These are phyloP conservation scores for Neocrepidodera transversa DNA, from an alignment of 2,888 invertebrate species.

Conservation along the genomic window DNA sequence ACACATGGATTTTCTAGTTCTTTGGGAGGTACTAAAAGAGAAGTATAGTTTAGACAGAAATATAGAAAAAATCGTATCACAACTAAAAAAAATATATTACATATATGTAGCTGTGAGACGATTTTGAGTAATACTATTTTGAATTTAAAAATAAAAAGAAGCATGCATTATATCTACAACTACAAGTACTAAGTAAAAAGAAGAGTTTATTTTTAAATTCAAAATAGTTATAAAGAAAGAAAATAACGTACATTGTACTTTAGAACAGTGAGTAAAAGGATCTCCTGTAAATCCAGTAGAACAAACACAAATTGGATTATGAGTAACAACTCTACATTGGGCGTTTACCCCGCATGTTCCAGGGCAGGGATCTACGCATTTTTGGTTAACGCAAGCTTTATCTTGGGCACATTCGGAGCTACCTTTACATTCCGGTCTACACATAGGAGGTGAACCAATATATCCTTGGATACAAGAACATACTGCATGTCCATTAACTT, in stretches of 20 bases:
- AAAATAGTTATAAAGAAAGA: constrained; percentile 21
- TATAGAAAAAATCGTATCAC: too few species aligned
- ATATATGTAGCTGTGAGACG: constrained; percentile 19
- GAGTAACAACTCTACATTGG: constrained; percentile 71
- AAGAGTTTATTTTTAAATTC: background rate
- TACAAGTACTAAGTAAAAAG: background rate
- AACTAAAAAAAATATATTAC: too few species aligned
- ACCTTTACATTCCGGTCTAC: constrained; percentile 71
- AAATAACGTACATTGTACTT: constrained; percentile 50
- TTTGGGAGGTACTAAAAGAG: constrained; percentile 59
- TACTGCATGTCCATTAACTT: constrained; percentile 68
- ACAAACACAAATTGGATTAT: constrained; percentile 74
- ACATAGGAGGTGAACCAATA: constrained; percentile 70
- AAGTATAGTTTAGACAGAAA: constrained; percentile 42
- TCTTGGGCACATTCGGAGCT: constrained; percentile 73
- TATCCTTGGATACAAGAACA: constrained; percentile 70
- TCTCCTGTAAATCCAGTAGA: constrained; percentile 69
- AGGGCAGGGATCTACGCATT: constrained; percentile 71
- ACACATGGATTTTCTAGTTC: constrained; percentile 71
- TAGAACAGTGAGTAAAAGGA: constrained; percentile 66
- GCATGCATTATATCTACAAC: too few species aligned
- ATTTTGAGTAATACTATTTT: constrained; percentile 1
- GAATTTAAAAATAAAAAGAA: background rate
- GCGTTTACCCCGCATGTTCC: constrained; percentile 72
- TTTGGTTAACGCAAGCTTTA: constrained; percentile 68